Percentiles rank a stretch among this genome's conserved stretches.
phyloP scores from a whole-genome alignment of 2,113 vertebrate genomes.

The Gymnocephalus cernua region DNA sequence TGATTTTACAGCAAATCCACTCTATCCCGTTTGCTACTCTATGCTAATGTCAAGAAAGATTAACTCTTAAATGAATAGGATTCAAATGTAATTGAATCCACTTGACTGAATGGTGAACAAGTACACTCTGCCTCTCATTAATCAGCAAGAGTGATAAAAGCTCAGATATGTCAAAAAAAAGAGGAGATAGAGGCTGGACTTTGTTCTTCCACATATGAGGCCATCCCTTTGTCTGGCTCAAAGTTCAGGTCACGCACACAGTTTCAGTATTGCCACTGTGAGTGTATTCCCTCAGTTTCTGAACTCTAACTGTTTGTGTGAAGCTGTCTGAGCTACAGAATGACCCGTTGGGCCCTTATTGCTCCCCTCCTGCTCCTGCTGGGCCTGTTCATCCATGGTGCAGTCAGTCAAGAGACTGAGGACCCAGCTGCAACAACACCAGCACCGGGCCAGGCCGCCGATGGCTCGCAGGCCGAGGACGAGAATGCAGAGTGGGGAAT shows the following conservation, averaged over 20 bases:
- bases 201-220: conserved; percentile 78
- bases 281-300: conserved; percentile 22
- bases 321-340: conserved; percentile 47
- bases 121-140: conserved; percentile 8
- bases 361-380: conserved; percentile 71
- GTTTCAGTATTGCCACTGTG: conserved; percentile 38
- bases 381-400: conserved; percentile 70
- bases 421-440: conserved; percentile 17
- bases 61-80: not conserved
- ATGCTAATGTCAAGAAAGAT: not conserved
- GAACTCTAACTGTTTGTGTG: not conserved
- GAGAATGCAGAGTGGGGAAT: conserved; percentile 88
- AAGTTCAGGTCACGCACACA: conserved; percentile 72
- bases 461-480: conserved; percentile 17
- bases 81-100: conserved; percentile 24
- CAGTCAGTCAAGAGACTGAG: conserved; percentile 61
- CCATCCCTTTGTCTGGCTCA: conserved; percentile 56
- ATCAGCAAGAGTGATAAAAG: conserved; percentile 36
- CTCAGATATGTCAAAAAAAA: conserved; percentile 33
- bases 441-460: conserved; percentile 11
- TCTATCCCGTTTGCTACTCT: not conserved
- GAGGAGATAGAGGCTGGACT: conserved; percentile 75
- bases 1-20: not conserved
- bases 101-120: not conserved
- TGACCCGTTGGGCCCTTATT: conserved; percentile 61